Conservation (phyloP, 2,797 vertebrate genomes). For the Microctenopoma steveboyesi region DNA sequence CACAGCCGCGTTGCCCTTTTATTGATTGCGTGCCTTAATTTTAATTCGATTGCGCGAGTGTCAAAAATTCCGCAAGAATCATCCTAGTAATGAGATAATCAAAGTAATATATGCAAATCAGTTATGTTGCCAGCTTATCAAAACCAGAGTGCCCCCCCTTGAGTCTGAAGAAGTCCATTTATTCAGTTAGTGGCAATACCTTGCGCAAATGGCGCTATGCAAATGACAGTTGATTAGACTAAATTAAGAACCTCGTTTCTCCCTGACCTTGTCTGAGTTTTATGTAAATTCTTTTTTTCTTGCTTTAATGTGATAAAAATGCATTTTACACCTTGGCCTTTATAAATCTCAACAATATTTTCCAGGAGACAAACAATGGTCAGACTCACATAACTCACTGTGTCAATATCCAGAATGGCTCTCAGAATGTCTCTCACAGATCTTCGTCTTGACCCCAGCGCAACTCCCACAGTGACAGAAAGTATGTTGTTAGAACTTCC, state of each 20-base stretch:
- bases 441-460: constrained; percentile 70
- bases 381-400: constrained; percentile 54
- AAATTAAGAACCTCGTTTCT: constrained; percentile 99
- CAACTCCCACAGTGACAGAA: constrained; percentile 73
- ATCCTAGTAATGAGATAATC: constrained; percentile 99
- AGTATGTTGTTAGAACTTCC: constrained; percentile 82
- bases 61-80: constrained; percentile 94
- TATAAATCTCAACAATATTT: constrained; percentile 62
- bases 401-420: constrained; percentile 38
- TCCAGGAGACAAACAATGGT: constrained; percentile 52
- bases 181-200: constrained; percentile 99
- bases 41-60: constrained; percentile 92
- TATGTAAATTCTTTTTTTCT: constrained; percentile 95
- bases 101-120: constrained; percentile 99
- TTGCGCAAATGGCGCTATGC: constrained; percentile 99
- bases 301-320: constrained; percentile 74
- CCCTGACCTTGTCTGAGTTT: constrained; percentile 99
- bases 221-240: constrained; percentile 99
- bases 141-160: constrained; percentile 97
- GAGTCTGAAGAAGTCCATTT: constrained; percentile 99
- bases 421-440: constrained; percentile 47
- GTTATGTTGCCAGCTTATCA: constrained; percentile 99
- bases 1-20: constrained; percentile 83
- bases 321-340: constrained; percentile 69
- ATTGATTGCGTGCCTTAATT: constrained; percentile 87